Conservation (phyloP, 1,140 invertebrate genomes). For the Epicauta chinensis region DNA sequence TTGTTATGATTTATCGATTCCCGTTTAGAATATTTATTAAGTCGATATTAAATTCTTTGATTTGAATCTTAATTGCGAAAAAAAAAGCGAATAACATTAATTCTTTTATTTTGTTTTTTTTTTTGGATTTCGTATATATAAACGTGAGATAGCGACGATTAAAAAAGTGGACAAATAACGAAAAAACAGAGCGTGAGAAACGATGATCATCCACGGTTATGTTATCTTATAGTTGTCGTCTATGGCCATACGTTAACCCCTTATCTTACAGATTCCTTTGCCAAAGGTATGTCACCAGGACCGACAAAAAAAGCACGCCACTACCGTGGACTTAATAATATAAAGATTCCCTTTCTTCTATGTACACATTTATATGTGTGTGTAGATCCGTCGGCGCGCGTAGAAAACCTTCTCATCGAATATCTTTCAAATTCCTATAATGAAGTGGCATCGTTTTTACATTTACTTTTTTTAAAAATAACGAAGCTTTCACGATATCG, state of each 20-base stretch:
- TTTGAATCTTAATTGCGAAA: slow-evolving; percentile 36
- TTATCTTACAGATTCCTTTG: slow-evolving; percentile 36
- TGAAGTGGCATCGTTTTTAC: slow-evolving; percentile 7
- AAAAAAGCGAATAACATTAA: slow-evolving; percentile 1
- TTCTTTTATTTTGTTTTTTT: no score
- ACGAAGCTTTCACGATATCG: background rate
- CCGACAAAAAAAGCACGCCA: slow-evolving; percentile 37
- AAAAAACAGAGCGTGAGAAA: slow-evolving; percentile 37
- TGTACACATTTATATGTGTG: background rate
- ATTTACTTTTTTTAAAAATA: background rate
- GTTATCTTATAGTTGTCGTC: slow-evolving; percentile 33
- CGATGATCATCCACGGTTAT: slow-evolving; percentile 26
- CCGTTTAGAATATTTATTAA: background rate
- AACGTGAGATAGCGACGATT: slow-evolving; percentile 16
- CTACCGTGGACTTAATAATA: slow-evolving; percentile 33
- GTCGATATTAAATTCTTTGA: slow-evolving; percentile 20
- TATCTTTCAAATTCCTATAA: slow-evolving; percentile 14
- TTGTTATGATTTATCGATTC: background rate
- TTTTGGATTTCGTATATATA: no score
- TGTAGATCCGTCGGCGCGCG: background rate
- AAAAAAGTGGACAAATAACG: slow-evolving; percentile 26
- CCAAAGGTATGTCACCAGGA: slow-evolving; percentile 37
- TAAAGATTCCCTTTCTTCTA: slow-evolving; percentile 11
- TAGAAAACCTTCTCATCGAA: slow-evolving; percentile 6
- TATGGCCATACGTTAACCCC: slow-evolving; percentile 37